A percentile compares a stretch with the other conserved stretches of the same genome.
phyloP scores from a whole-genome alignment of 2,888 invertebrate genomes.

The Chironomus riparius region DNA sequence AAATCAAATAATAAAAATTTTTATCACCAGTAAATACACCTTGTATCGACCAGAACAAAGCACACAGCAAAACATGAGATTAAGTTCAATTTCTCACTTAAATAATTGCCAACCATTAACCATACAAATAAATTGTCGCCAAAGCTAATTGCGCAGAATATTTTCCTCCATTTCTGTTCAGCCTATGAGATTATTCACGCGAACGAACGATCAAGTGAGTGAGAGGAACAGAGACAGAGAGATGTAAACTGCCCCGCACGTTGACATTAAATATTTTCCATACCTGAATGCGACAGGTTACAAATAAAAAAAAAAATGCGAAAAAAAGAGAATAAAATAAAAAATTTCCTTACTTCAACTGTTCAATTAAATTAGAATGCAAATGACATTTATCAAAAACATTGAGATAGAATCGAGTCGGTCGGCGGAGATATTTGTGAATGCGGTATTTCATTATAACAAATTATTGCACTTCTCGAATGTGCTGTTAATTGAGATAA shows the following conservation, averaged over 20 bases:
- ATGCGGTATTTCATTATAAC: neutral
- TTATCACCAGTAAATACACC: too few relatives aligned
- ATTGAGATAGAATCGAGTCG: neutral
- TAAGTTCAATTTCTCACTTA: neutral
- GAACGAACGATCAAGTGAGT: too few relatives aligned
- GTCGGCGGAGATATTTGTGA: neutral
- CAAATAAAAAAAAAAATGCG: neutral
- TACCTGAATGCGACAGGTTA: neutral
- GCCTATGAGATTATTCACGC: too few relatives aligned
- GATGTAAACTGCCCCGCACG: neutral
- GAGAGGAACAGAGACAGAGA: too few relatives aligned
- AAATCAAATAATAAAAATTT: too few relatives aligned
- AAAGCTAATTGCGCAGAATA: conserved; percentile 4
- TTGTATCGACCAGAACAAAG: too few relatives aligned
- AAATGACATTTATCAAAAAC: conserved; percentile 22
- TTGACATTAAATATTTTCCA: conserved; percentile 8
- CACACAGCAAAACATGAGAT: neutral
- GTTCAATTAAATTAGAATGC: conserved; percentile 1
- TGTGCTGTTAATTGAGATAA: conserved; percentile 24
- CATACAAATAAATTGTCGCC: neutral
- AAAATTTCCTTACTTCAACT: neutral
- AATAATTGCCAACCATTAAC: conserved; percentile 1
- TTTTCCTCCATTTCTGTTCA: neutral
- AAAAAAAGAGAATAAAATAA: too few relatives aligned
- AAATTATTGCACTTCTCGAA: conserved; percentile 22